Percentiles rank a stretch among this genome's conserved stretches.
phyloP scores from a whole-genome alignment of 2,888 invertebrate species.

The Pediacus dermestoides region DNA sequence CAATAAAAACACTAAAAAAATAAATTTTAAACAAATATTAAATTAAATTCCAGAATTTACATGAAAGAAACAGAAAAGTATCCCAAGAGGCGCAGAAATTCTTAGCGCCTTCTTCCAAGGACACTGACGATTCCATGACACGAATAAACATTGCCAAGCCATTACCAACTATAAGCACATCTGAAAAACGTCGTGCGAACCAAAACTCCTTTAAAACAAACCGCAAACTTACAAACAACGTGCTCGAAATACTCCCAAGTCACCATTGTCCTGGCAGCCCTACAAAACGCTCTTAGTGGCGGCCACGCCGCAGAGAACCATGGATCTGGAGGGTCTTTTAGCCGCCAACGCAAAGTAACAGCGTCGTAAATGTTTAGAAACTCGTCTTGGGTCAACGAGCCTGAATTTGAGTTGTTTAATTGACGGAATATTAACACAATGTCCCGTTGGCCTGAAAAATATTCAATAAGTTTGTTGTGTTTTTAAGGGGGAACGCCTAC shows the following conservation, averaged over 20 bases:
- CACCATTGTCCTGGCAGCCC: slow-evolving; percentile 60
- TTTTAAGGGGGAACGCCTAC: too few species aligned
- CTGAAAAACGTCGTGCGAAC: slow-evolving; percentile 58
- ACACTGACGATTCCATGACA: slow-evolving; percentile 60
- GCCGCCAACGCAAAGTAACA: slow-evolving; percentile 69
- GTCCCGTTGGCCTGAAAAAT: slow-evolving; percentile 61
- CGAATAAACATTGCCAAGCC: slow-evolving; percentile 71
- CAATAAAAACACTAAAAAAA: slow-evolving; percentile 66
- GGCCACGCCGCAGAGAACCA: slow-evolving; percentile 67
- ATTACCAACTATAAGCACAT: slow-evolving; percentile 68
- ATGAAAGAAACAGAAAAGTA: slow-evolving; percentile 65
- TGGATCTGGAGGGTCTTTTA: slow-evolving; percentile 64
- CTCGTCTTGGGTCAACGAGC: slow-evolving; percentile 66
- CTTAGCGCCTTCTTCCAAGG: slow-evolving; percentile 59
- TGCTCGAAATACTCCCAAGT: slow-evolving; percentile 72
- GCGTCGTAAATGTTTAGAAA: slow-evolving; percentile 72
- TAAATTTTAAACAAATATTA: slow-evolving; percentile 3
- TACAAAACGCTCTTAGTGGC: slow-evolving; percentile 60
- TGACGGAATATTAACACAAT: slow-evolving; percentile 78
- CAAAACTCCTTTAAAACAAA: too few species aligned
- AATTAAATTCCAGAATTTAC: slow-evolving; percentile 45
- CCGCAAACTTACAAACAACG: slow-evolving; percentile 68
- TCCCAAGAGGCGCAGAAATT: slow-evolving; percentile 73
- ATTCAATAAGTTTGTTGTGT: too few species aligned
- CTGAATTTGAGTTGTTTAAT: slow-evolving; percentile 65